These are phyloP conservation scores for Kuschelorhynchus macadamiae DNA, from an alignment of 2,888 invertebrate genomes.

Conservation along the genomic window DNA sequence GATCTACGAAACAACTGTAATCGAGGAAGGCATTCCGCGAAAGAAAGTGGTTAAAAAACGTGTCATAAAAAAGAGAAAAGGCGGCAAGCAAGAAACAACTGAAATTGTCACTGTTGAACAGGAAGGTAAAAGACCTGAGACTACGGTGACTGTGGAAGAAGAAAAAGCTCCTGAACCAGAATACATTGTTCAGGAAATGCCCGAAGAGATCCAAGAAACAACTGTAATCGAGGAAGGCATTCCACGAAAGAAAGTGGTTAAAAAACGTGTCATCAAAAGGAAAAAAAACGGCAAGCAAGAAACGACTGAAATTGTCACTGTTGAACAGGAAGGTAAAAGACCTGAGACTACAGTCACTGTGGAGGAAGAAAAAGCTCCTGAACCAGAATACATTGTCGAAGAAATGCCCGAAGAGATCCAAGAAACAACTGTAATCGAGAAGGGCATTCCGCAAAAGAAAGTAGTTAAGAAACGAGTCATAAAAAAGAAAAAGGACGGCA, in stretches of 20 bases:
- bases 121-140: slow-evolving; percentile 64
- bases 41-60: slow-evolving; percentile 62
- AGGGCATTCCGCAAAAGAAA: slow-evolving; percentile 55
- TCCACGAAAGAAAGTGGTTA: too few relatives aligned
- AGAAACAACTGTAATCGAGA: slow-evolving; percentile 55
- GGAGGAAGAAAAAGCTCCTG: slow-evolving; percentile 54
- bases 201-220: too few relatives aligned
- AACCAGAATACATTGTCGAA: slow-evolving; percentile 49
- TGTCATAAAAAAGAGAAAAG: slow-evolving; percentile 66
- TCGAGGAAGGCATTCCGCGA: slow-evolving; percentile 59
- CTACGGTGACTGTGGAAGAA: slow-evolving; percentile 58
- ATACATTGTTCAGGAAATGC: too few relatives aligned
- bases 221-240: too few relatives aligned
- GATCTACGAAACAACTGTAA: slow-evolving; percentile 62
- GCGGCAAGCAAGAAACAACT: slow-evolving; percentile 61
- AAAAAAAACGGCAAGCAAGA: slow-evolving; percentile 60
- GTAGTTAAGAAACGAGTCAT: slow-evolving; percentile 65
- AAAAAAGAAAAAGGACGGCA: slow-evolving; percentile 65
- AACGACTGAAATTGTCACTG: slow-evolving; percentile 61
- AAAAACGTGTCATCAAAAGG: too few relatives aligned
- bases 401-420: slow-evolving; percentile 54
- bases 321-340: slow-evolving; percentile 62
- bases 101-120: slow-evolving; percentile 69
- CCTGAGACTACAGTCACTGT: slow-evolving; percentile 61
- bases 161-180: slow-evolving; percentile 49